Base-by-base conservation (phyloP, 2,113 vertebrate species). In the Corythoichthys haematopterus region DNA sequence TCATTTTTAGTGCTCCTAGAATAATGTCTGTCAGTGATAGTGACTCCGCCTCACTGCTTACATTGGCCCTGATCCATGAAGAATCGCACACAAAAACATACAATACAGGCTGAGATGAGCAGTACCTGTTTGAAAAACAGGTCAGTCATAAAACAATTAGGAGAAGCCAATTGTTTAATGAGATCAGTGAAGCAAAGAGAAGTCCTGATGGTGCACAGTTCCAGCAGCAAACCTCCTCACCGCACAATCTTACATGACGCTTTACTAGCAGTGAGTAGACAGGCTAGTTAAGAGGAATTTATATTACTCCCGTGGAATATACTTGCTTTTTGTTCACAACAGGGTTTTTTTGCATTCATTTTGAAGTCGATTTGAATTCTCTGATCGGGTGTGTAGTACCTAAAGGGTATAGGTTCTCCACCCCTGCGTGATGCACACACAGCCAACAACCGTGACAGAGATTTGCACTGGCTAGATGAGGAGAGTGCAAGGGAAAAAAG, bases 401-500 rank as follows among this genome's bases (percentile, higher is more conserved):
- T 10, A 33, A 2, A 9, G 52, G 52, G 3, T 53, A 4, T 52
- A 28, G 52, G 52, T 55, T 55, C 9, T 11, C 52, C 52, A 55
- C 28, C 52, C 20, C 52, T 55, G 52, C 52, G 12, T 28, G 3
- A 12, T 28, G 3, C 52, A 3, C 52, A 53, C 20, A 28, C 28
- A 55, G 3, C 12, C 9, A n/a, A 56, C 28, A 13, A 35, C 12
- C 28, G 11, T 56, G 55, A 57, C 13, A 33, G 5, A 13, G 35
- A 36, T 46, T 8, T 28, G n/a, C n/a, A 14, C 58, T 63, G 78
- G 52, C 74, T 76, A 64, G 68, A 78, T 62, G 77, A 71, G 37
- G 80, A 74, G 75, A 72, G 75, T 61, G 20, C 16, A 64, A 65
- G 20, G 60, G 78, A 50, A 5, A 52, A 7, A 57, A 11, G 12